Conservation (phyloP, 2,888 invertebrate species). For the Pocota personata region DNA sequence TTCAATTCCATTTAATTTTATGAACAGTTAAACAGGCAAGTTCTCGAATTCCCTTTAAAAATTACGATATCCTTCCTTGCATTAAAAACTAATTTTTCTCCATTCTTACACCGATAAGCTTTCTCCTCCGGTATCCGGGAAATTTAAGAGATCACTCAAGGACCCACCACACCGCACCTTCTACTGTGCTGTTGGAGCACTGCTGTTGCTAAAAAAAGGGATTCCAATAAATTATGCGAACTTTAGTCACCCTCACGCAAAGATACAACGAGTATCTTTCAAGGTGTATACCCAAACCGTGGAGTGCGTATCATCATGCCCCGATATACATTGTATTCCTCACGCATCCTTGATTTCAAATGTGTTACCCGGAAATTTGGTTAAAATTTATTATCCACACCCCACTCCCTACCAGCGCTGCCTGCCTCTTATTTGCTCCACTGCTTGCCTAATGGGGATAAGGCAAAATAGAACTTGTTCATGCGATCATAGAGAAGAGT, state of each 20-base stretch:
- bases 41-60: slow-evolving; percentile 1
- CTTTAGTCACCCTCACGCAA: slow-evolving; percentile 36
- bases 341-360: slow-evolving; percentile 69
- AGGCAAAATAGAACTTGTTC: slow-evolving; percentile 64
- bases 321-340: slow-evolving; percentile 42
- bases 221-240: slow-evolving; percentile 62
- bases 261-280: slow-evolving; percentile 23
- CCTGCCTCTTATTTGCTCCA: slow-evolving; percentile 48
- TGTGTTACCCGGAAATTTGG: slow-evolving; percentile 65
- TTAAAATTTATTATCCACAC: slow-evolving; percentile 68
- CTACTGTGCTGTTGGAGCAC: neutral
- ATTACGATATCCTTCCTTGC: slow-evolving; percentile 24
- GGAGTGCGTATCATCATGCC: slow-evolving; percentile 41
- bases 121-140: neutral
- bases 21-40: slow-evolving; percentile 21
- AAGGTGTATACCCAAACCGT: slow-evolving; percentile 19
- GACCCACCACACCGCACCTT: neutral
- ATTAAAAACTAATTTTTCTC: slow-evolving; percentile 42
- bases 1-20: slow-evolving; percentile 47
- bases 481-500: slow-evolving; percentile 70
- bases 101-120: slow-evolving; percentile 18
- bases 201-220: slow-evolving; percentile 5
- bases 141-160: slow-evolving; percentile 55
- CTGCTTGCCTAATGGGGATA: slow-evolving; percentile 59
- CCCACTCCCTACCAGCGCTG: neutral